Conservation (phyloP, 2,888 invertebrate genomes). For the Strigamia transsilvanica region DNA sequence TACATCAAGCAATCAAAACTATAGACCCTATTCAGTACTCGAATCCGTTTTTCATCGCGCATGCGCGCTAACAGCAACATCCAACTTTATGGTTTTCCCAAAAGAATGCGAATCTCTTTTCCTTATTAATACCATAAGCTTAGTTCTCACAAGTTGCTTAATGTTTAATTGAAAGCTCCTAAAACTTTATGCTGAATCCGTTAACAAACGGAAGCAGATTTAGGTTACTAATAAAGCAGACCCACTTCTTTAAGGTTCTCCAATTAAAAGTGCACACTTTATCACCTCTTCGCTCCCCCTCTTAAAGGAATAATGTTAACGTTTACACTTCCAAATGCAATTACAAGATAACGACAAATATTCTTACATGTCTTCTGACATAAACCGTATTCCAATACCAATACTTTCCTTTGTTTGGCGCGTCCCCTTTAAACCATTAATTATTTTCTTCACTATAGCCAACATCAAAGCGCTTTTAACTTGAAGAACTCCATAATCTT, state of each 20-base stretch:
- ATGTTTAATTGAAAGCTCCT: conserved; percentile 37
- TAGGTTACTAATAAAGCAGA: conserved; percentile 23
- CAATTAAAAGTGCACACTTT: conserved; percentile 33
- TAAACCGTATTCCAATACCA: too few species aligned
- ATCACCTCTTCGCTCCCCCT: background rate
- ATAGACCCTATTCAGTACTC: too few species aligned
- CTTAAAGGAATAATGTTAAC: background rate
- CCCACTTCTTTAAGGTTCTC: background rate
- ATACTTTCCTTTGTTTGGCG: background rate
- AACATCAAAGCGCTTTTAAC: background rate
- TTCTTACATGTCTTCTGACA: too few species aligned
- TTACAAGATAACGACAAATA: too few species aligned
- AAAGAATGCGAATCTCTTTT: too few species aligned
- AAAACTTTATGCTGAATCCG: conserved; percentile 19
- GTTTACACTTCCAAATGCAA: background rate
- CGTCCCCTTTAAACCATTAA: background rate
- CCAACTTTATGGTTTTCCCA: too few species aligned
- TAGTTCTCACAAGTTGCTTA: conserved; percentile 5
- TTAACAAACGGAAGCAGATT: conserved; percentile 22
- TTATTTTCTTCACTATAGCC: background rate
- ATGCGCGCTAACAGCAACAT: too few species aligned
- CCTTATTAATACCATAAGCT: background rate
- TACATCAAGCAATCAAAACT: too few species aligned
- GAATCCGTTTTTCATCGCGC: too few species aligned
- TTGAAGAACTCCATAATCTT: background rate